Percentiles rank a stretch among this genome's conserved stretches.
Evolutionary conservation across 2,113 vertebrate species (phyloP).

Genomic region (Lophotis ruficrista): DNA sequence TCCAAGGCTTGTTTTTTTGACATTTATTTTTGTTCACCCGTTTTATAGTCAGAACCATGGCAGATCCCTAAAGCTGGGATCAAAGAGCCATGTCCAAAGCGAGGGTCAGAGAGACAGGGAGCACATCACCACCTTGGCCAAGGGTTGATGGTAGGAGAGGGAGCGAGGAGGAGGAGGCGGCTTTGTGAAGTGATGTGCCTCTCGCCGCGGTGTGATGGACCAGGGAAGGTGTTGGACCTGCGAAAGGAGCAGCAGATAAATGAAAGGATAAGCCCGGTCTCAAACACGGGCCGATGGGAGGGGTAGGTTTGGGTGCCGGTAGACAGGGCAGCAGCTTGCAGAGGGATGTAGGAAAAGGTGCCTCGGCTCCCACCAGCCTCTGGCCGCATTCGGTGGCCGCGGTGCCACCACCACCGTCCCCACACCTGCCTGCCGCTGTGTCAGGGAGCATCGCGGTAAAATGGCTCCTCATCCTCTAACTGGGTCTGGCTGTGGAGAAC

Average conservation of each 20-base stretch:
- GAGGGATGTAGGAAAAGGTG: neutral
- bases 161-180: neutral
- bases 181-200: neutral
- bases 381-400: fast-evolving
- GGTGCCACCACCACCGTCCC: fast-evolving
- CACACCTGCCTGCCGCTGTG: fast-evolving
- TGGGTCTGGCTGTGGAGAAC: slow-evolving; percentile 3
- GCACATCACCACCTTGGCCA: neutral
- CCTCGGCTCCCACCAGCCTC: neutral
- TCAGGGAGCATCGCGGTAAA: neutral
- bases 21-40: neutral
- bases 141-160: neutral
- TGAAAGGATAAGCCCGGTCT: neutral
- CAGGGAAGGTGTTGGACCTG: neutral
- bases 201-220: neutral
- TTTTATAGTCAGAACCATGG: neutral
- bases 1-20: neutral
- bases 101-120: neutral
- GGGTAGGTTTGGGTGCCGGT: neutral
- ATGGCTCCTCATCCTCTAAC: neutral
- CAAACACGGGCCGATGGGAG: neutral
- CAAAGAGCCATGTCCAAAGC: neutral
- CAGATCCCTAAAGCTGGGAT: neutral
- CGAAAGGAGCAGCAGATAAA: neutral
- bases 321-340: neutral